Evolutionary conservation across 2,888 invertebrate genomes (phyloP).

Genomic region (Ernsta delagoae): DNA sequence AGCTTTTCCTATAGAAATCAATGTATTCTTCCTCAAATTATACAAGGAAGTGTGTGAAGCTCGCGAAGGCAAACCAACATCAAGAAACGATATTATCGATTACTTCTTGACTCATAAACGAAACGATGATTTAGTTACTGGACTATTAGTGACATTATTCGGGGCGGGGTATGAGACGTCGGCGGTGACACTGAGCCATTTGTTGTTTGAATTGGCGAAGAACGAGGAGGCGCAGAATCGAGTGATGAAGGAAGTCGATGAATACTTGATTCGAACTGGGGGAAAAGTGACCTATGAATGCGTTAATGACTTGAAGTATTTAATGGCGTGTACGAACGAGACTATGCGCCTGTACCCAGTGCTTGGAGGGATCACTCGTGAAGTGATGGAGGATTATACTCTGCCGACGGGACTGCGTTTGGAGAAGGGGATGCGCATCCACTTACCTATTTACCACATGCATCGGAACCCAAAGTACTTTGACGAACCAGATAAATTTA

Average conservation of each 20-base stretch:
- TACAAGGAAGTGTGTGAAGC: slow-evolving; percentile 51
- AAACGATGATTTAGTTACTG: slow-evolving; percentile 66
- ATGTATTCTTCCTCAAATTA: slow-evolving; percentile 51
- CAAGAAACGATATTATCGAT: slow-evolving; percentile 59
- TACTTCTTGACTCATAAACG: slow-evolving; percentile 37
- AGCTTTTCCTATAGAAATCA: slow-evolving; percentile 46
- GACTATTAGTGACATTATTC: slow-evolving; percentile 80
- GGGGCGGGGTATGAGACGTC: slow-evolving; percentile 63
- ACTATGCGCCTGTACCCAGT: slow-evolving; percentile 55
- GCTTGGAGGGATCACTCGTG: slow-evolving; percentile 39
- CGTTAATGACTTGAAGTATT: slow-evolving; percentile 54
- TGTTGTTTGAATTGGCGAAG: slow-evolving; percentile 58
- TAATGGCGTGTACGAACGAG: slow-evolving; percentile 59
- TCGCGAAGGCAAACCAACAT: slow-evolving; percentile 50
- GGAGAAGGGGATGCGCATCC: slow-evolving; percentile 54
- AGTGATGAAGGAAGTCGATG: slow-evolving; percentile 53
- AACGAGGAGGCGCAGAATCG: slow-evolving; percentile 46
- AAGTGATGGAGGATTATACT: slow-evolving; percentile 56
- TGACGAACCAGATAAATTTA: slow-evolving; percentile 54
- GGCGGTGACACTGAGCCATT: slow-evolving; percentile 49
- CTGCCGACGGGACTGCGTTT: slow-evolving; percentile 55
- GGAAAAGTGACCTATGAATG: slow-evolving; percentile 52
- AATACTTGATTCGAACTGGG: slow-evolving; percentile 47
- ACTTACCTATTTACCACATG: slow-evolving; percentile 56
- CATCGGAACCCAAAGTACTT: slow-evolving; percentile 55